Evolutionary conservation across 2,888 invertebrate genomes (phyloP), one percentile per base, ranked within the genome.

Genomic region (Cephus nigrinus): DNA sequence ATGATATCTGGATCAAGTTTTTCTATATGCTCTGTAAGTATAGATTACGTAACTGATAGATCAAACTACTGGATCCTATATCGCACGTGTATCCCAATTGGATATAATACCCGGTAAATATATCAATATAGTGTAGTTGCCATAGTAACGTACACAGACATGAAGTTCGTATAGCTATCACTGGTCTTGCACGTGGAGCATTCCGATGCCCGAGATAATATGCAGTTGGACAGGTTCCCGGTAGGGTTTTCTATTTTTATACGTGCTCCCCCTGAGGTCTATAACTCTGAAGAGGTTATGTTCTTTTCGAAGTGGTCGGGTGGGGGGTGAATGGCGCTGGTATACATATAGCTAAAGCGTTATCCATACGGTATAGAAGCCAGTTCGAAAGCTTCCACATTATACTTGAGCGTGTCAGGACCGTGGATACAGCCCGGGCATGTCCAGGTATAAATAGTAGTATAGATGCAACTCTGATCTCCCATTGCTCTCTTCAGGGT

Each of bases 201-300:
- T 89, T 88, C 88, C 89, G 83, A 88, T 85, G 85, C 85, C 85
- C 81, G 82, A 82, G 84, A 86, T 87, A 86, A 88, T 88, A 88
- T 86, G 89, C 86, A 85, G 88, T 84, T 85, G 84, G 86, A 87
- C 88, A 88, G 89, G 88, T 88, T 89, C 85, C 84, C 80, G 84
- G 82, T 85, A 83, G 83, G 83, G 82, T 83, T 86, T 84, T 87
- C 87, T 87, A 86, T 87, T 88, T 88, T 87, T 87, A 87, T 81
- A 86, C 85, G 79, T 78, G 76, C 75, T 79, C 75, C 74, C 76
- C 79, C 76, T 55, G 79, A 80, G 81, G 73, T 79, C 80, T 80
- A 76, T 23, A 77, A 80, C 74, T 80, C 80, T 80, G 71, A 33
- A 71, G 71, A 32, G 71, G 71, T 33, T 33, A 33, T 71, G 33